These are phyloP conservation scores for Trachurus trachurus DNA, from an alignment of 2,797 vertebrate genomes.

Conservation along the genomic window DNA sequence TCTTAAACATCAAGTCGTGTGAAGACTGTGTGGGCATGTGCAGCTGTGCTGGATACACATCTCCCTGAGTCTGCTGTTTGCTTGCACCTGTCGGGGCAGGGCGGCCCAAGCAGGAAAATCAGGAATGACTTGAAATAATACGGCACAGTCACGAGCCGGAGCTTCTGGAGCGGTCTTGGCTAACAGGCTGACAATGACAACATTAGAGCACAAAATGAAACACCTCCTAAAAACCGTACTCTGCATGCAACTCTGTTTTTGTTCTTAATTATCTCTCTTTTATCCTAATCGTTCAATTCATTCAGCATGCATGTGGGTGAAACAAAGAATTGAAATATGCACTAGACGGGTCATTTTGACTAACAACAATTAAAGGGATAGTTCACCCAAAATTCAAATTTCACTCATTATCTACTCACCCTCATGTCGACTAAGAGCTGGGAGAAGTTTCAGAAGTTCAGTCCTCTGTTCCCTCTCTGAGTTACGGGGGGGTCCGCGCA, in stretches of 20 bases:
- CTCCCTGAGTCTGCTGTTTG: conserved; percentile 31
- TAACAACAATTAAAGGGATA: too few relatives aligned
- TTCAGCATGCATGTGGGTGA: not conserved
- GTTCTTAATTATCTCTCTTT: not conserved
- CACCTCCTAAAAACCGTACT: not conserved
- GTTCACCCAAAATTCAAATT: too few relatives aligned
- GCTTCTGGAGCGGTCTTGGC: conserved; percentile 11
- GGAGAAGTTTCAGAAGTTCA: too few relatives aligned
- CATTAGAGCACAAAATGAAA: not conserved
- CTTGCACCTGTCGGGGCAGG: conserved; percentile 45
- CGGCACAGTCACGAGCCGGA: conserved; percentile 7
- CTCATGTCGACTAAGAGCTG: too few relatives aligned
- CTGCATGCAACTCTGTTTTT: not conserved
- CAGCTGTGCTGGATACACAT: conserved; percentile 37
- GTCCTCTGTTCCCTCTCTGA: too few relatives aligned
- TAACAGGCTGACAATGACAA: conserved; percentile 23
- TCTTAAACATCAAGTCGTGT: conserved; percentile 30
- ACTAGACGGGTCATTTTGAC: not conserved
- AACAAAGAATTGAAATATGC: not conserved
- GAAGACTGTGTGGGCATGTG: conserved; percentile 53
- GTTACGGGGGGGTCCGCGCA: too few relatives aligned
- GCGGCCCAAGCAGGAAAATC: conserved; percentile 40
- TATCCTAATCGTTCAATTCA: too few relatives aligned
- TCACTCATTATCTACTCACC: too few relatives aligned
- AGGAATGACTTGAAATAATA: conserved; percentile 40